phyloP scores from a whole-genome alignment of 2,888 invertebrate species.

The Zaprionus lineosus region DNA sequence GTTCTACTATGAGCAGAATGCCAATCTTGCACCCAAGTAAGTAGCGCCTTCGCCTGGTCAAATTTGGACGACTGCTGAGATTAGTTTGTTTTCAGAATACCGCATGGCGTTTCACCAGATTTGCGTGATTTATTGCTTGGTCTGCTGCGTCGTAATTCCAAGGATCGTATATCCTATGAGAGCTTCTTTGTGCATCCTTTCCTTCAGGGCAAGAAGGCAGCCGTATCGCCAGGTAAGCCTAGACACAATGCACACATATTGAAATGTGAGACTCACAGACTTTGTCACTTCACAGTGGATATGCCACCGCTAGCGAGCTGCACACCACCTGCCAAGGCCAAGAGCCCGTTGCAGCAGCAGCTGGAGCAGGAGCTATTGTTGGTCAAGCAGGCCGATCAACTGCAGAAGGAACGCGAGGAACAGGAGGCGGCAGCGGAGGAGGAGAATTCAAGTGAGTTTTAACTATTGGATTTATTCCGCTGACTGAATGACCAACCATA shows the following conservation, averaged over 20 bases:
- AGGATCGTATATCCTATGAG: conserved; percentile 97
- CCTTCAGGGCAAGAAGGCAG: conserved; percentile 87
- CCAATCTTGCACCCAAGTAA: conserved; percentile 94
- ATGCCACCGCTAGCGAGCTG: conserved; percentile 77
- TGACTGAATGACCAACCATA: neutral
- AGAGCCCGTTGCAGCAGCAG: conserved; percentile 83
- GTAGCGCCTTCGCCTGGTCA: conserved; percentile 55
- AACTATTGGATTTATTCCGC: neutral
- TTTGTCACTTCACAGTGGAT: conserved; percentile 76
- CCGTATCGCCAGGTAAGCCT: conserved; percentile 83
- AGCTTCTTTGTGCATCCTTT: conserved; percentile 98
- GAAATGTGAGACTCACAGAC: too few species aligned
- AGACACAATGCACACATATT: too few species aligned
- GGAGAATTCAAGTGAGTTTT: conserved; percentile 69
- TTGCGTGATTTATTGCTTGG: conserved; percentile 93
- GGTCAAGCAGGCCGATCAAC: conserved; percentile 62
- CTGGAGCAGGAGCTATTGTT: conserved; percentile 80
- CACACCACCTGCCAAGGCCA: conserved; percentile 82
- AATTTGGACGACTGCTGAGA: neutral
- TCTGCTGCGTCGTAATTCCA: conserved; percentile 94
- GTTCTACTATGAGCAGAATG: conserved; percentile 97
- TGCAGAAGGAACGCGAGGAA: conserved; percentile 65
- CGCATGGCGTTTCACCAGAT: conserved; percentile 94
- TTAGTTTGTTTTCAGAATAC: conserved; percentile 87
- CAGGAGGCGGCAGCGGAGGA: conserved; percentile 67